A percentile compares a stretch with the other conserved stretches of the same genome.
These are phyloP conservation scores for Vulpes ferrilata DNA, from an alignment of 2,113 vertebrate genomes.

Conservation along the genomic window DNA sequence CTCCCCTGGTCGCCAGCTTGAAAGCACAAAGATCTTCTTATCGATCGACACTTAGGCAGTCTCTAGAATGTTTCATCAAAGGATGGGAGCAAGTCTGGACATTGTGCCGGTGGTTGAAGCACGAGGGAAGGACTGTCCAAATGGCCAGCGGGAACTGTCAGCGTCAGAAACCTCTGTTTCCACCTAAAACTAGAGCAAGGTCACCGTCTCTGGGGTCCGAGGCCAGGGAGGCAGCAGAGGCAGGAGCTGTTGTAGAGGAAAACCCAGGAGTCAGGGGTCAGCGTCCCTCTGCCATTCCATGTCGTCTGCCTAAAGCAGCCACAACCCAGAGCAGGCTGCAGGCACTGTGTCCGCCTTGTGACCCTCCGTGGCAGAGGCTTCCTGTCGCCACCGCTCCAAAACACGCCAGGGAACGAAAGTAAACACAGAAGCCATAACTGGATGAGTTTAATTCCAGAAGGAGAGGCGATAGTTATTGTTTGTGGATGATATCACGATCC, in stretches of 20 bases:
- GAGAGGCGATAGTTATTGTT: not conserved
- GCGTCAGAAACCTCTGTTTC: not conserved
- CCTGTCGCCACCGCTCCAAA: not conserved
- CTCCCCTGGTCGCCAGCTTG: not conserved
- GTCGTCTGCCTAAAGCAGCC: not conserved
- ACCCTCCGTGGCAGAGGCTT: not conserved
- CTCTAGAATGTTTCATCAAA: not conserved
- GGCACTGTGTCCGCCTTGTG: not conserved
- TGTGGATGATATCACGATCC: not conserved
- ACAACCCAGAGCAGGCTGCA: not conserved
- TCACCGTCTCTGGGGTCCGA: not conserved
- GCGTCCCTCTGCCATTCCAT: rapidly evolving
- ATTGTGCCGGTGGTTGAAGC: not conserved
- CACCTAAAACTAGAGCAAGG: not conserved
- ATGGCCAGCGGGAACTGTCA: not conserved
- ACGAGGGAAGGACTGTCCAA: not conserved
- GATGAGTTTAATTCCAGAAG: not conserved
- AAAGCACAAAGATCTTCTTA: not conserved
- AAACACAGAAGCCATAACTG: not conserved
- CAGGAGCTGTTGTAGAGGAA: not conserved
- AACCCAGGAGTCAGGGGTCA: not conserved
- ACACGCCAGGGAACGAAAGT: not conserved
- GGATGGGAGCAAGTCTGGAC: not conserved
- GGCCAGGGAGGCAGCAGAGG: not conserved
- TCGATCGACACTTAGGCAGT: not conserved